phyloP scores from a whole-genome alignment of 2,113 vertebrate species.

The Halcyon malimbica region DNA sequence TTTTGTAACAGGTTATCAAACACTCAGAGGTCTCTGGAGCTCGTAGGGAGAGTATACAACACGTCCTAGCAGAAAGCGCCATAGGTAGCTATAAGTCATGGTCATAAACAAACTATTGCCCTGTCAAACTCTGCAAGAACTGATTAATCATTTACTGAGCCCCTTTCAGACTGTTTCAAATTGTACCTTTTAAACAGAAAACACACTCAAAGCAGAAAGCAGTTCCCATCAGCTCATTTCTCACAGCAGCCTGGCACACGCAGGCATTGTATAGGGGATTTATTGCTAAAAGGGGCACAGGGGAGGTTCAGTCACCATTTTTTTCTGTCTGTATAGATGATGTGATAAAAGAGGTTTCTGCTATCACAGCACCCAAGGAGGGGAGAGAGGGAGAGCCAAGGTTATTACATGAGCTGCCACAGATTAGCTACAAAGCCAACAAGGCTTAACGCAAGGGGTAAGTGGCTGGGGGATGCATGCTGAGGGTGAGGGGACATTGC shows the following conservation, averaged over 20 bases:
- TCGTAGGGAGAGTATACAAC: background rate
- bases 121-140: background rate
- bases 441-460: background rate
- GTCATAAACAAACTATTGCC: background rate
- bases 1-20: background rate
- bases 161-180: background rate
- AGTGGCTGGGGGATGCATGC: background rate
- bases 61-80: background rate
- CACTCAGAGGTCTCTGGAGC: background rate
- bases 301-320: background rate
- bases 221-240: background rate
- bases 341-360: background rate
- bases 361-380: background rate
- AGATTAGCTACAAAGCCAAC: slow-evolving; percentile 3
- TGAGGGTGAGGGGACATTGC: background rate
- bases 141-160: slow-evolving; percentile 33
- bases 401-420: background rate
- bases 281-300: background rate
- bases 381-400: background rate
- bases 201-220: background rate
- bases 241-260: background rate
- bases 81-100: background rate
- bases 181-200: background rate
- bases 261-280: background rate
- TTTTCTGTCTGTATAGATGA: background rate